Conservation (phyloP, 2,888 invertebrate species). For the Salticus scenicus region DNA sequence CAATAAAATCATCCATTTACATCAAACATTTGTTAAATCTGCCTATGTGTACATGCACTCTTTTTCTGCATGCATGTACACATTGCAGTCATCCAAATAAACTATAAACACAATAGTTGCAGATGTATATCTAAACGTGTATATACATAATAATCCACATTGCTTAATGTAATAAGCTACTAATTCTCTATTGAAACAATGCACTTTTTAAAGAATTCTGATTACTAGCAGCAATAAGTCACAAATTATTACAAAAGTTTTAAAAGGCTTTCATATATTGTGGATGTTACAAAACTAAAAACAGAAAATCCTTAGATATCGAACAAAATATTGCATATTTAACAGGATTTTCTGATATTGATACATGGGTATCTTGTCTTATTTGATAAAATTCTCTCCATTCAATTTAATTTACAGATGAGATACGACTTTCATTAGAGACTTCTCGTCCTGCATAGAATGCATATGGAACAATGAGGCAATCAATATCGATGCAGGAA, state of each 20-base stretch:
- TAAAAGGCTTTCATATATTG: slow-evolving; percentile 40
- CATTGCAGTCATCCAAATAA: not conserved
- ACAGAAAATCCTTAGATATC: slow-evolving; percentile 46
- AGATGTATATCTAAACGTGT: slow-evolving; percentile 7
- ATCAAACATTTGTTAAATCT: slow-evolving; percentile 45
- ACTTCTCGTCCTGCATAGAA: slow-evolving; percentile 35
- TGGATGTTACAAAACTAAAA: slow-evolving; percentile 49
- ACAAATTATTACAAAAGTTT: slow-evolving; percentile 57
- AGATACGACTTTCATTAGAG: slow-evolving; percentile 51
- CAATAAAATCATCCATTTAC: slow-evolving; percentile 57
- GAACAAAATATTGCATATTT: slow-evolving; percentile 32
- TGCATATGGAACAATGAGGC: slow-evolving; percentile 41
- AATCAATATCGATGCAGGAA: slow-evolving; percentile 44
- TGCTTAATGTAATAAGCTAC: slow-evolving; percentile 41
- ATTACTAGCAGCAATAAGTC: slow-evolving; percentile 44
- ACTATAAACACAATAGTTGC: not conserved
- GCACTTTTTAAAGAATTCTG: slow-evolving; percentile 37
- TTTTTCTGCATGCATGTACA: slow-evolving; percentile 43
- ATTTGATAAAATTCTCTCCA: not conserved
- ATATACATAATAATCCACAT: slow-evolving; percentile 14
- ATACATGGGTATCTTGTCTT: slow-evolving; percentile 18
- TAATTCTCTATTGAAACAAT: slow-evolving; percentile 51
- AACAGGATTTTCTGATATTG: slow-evolving; percentile 35
- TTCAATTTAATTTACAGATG: slow-evolving; percentile 29
- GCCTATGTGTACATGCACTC: slow-evolving; percentile 40